These are phyloP conservation scores for Papilio polyxenes DNA, from an alignment of 1,140 invertebrate genomes.

Conservation along the genomic window DNA sequence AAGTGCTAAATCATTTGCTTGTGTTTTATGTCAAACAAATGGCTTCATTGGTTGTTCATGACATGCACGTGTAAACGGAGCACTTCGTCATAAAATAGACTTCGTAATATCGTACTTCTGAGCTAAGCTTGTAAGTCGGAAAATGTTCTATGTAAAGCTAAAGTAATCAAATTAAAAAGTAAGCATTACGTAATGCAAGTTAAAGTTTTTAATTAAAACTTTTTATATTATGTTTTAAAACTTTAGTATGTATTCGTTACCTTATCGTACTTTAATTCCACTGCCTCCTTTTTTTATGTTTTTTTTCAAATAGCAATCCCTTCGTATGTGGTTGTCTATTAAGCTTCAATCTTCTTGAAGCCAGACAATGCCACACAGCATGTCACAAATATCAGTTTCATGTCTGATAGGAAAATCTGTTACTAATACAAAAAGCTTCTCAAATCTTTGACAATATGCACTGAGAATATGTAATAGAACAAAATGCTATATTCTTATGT, in stretches of 20 bases:
- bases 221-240: neutral
- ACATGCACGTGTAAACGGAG: slow-evolving; percentile 29
- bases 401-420: neutral
- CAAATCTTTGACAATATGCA: neutral
- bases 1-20: slow-evolving; percentile 39
- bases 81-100: slow-evolving; percentile 16
- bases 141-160: neutral
- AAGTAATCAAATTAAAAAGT: slow-evolving; percentile 4
- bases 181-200: neutral
- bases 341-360: neutral
- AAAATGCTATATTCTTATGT: too few species aligned
- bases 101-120: neutral
- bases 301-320: neutral
- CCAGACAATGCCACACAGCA: neutral
- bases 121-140: neutral
- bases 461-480: neutral
- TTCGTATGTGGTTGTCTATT: neutral
- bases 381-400: neutral
- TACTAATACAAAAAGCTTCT: neutral
- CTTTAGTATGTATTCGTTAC: neutral
- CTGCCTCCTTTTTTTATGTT: neutral
- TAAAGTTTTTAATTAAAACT: slow-evolving; percentile 20
- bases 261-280: neutral
- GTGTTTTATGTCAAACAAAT: slow-evolving; percentile 38
- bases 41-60: slow-evolving; percentile 33